Evolutionary conservation across 2,797 vertebrate genomes (phyloP).

Genomic region (Acanthurus leucopareius): DNA sequence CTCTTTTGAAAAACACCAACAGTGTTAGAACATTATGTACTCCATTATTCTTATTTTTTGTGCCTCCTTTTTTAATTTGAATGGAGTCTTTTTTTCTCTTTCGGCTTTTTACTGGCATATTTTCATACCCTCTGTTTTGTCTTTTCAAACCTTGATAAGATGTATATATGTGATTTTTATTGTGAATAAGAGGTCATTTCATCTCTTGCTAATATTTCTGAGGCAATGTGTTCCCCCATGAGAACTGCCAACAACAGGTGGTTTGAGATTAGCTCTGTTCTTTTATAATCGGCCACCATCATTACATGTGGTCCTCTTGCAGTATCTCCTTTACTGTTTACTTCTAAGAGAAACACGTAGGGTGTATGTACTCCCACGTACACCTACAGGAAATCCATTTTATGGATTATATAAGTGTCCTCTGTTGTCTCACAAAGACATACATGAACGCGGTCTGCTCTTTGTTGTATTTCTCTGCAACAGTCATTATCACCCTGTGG

Average conservation of each 20-base stretch:
- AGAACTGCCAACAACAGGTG: slow-evolving; percentile 37
- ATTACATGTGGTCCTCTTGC: slow-evolving; percentile 6
- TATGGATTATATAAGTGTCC: slow-evolving; percentile 33
- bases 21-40: not conserved
- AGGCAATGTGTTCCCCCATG: slow-evolving; percentile 10
- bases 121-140: not conserved
- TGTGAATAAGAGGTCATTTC: slow-evolving; percentile 7
- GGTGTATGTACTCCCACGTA: slow-evolving; percentile 5
- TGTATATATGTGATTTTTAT: not conserved
- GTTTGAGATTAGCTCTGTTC: slow-evolving; percentile 33
- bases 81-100: not conserved
- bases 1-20: not conserved
- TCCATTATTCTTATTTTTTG: not conserved
- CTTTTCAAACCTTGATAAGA: slow-evolving; percentile 21
- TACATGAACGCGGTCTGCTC: slow-evolving; percentile 13
- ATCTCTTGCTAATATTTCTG: slow-evolving; percentile 22
- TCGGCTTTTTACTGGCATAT: slow-evolving; percentile 1
- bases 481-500: slow-evolving; percentile 55
- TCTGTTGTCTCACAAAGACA: not conserved
- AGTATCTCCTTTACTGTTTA: slow-evolving; percentile 9
- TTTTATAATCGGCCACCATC: slow-evolving; percentile 9
- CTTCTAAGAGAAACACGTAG: not conserved
- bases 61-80: not conserved
- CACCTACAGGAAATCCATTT: slow-evolving; percentile 7
- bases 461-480: slow-evolving; percentile 48